Evolutionary conservation across 2,888 invertebrate genomes (phyloP).

Genomic region (Euzetes globulus): DNA sequence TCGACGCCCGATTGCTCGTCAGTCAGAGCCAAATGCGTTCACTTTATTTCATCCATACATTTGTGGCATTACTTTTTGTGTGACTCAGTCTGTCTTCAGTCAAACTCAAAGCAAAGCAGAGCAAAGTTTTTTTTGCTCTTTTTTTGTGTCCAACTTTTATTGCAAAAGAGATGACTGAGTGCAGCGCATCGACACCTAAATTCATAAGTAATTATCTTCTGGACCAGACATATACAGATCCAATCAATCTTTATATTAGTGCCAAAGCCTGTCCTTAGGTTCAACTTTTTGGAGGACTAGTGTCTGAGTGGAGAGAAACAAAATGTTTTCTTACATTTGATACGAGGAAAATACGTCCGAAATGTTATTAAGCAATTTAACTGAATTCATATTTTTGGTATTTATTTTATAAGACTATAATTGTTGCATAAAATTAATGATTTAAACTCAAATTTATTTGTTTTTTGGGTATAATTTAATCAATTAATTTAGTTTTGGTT

Average conservation of each 20-base stretch:
- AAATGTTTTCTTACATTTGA: too few relatives aligned
- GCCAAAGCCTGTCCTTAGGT: neutral
- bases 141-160: neutral
- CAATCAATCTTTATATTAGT: slow-evolving; percentile 3
- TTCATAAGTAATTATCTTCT: neutral
- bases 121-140: neutral
- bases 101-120: neutral
- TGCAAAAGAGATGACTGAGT: neutral
- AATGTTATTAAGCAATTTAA: neutral
- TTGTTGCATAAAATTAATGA: neutral
- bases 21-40: neutral
- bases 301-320: too few relatives aligned
- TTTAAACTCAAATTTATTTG: neutral
- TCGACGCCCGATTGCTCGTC: neutral
- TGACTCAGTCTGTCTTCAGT: neutral
- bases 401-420: neutral
- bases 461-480: neutral
- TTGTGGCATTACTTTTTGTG: neutral
- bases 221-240: neutral
- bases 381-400: neutral
- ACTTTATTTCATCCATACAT: neutral
- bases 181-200: neutral
- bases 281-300: too few relatives aligned
- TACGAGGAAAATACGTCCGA: neutral
- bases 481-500: neutral